phyloP scores from a whole-genome alignment of 2,113 vertebrate species.

The Galeopterus variegatus region DNA sequence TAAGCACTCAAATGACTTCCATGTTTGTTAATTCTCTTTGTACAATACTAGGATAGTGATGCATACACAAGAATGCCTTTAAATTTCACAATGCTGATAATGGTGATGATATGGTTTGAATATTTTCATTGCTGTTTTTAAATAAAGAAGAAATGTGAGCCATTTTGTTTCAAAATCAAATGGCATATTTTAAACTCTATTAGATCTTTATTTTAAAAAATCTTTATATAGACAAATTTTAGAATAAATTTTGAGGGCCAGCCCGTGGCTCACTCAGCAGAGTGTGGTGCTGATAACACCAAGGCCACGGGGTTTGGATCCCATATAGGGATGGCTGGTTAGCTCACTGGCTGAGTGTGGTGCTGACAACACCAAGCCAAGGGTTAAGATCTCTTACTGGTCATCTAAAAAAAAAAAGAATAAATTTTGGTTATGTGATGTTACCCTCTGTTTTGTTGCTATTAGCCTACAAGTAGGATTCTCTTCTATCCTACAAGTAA shows the following conservation, averaged over 20 bases:
- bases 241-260: slow-evolving; percentile 14
- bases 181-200: neutral
- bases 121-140: neutral
- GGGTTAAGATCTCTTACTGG: no score
- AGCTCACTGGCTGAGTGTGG: no score
- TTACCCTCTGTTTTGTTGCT: slow-evolving; percentile 13
- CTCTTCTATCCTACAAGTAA: no score
- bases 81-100: neutral
- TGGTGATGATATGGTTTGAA: neutral
- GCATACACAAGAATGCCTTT: neutral
- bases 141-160: neutral
- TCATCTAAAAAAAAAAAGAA: neutral
- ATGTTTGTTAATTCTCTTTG: neutral
- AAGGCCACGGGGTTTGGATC: no score
- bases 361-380: no score
- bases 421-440: slow-evolving; percentile 35
- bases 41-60: neutral
- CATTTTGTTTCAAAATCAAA: slow-evolving; percentile 14
- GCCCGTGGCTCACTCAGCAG: no score
- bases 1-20: neutral
- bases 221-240: neutral
- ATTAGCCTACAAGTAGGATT: neutral
- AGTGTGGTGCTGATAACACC: no score
- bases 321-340: no score
- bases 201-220: slow-evolving; percentile 29